phyloP scores from a whole-genome alignment of 2,888 invertebrate genomes.

The Andricus quercusramuli region DNA sequence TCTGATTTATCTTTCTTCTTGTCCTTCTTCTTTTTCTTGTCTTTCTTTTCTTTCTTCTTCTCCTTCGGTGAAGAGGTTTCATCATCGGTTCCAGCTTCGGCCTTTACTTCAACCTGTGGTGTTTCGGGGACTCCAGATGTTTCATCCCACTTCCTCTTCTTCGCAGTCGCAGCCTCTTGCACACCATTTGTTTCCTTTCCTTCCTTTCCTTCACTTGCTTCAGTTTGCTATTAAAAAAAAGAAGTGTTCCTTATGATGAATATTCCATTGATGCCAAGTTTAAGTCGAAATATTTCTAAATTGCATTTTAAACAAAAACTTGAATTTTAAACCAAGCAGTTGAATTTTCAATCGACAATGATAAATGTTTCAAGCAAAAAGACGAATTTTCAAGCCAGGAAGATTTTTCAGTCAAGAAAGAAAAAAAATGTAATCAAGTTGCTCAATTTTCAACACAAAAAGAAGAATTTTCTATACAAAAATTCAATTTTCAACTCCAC shows the following conservation, averaged over 20 bases:
- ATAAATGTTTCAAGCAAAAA: no score
- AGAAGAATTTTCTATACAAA: no score
- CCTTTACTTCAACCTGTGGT: slow-evolving; percentile 78
- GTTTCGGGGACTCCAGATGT: slow-evolving; percentile 73
- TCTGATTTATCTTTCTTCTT: slow-evolving; percentile 69
- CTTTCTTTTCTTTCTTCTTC: slow-evolving; percentile 75
- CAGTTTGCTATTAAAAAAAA: slow-evolving; percentile 44
- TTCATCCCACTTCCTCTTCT: slow-evolving; percentile 75
- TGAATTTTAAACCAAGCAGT: no score
- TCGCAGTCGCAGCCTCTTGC: slow-evolving; percentile 73
- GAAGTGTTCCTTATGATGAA: not conserved
- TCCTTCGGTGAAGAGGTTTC: slow-evolving; percentile 76
- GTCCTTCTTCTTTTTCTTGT: slow-evolving; percentile 76
- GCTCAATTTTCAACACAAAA: no score
- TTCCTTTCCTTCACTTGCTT: slow-evolving; percentile 1
- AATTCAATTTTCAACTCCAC: no score
- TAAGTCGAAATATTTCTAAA: no score
- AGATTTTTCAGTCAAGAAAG: no score
- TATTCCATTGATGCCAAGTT: no score
- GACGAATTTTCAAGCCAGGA: no score
- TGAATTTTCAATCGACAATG: no score
- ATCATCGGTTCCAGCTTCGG: slow-evolving; percentile 73
- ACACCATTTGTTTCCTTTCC: slow-evolving; percentile 79
- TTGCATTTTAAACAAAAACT: no score
- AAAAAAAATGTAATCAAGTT: no score